Evolutionary conservation across 2,888 invertebrate genomes (phyloP).

Genomic region (Rhagonycha lutea): DNA sequence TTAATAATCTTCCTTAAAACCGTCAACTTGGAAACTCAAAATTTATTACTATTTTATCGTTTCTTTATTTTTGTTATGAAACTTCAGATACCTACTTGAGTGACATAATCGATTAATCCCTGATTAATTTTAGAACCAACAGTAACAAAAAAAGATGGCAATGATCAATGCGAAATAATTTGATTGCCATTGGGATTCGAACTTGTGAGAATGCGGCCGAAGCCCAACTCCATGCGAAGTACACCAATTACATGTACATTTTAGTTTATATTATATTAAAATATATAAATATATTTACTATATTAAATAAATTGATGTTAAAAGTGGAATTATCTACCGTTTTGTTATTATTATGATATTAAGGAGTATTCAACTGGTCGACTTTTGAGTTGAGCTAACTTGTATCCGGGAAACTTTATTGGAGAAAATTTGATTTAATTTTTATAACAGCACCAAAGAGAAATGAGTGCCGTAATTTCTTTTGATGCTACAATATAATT

Average conservation of each 20-base stretch:
- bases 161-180: no score
- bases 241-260: no score
- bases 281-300: no score
- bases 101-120: no score
- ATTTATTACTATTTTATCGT: neutral
- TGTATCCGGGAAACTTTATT: constrained; percentile 57
- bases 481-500: constrained; percentile 57
- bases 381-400: constrained; percentile 48
- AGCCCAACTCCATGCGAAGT: no score
- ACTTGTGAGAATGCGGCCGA: no score
- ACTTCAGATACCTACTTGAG: no score
- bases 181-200: no score
- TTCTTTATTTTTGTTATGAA: neutral
- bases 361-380: constrained; percentile 37
- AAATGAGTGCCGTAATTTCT: constrained; percentile 57
- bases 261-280: no score
- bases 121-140: neutral
- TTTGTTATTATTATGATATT: neutral
- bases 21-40: neutral
- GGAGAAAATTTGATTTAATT: constrained; percentile 57
- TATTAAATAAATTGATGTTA: neutral
- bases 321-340: neutral
- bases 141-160: neutral
- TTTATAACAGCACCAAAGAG: constrained; percentile 55
- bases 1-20: neutral